Percentiles rank a stretch among this genome's conserved stretches.
phyloP scores from a whole-genome alignment of 2,113 vertebrate genomes.

The Brachypodius melanocephalos region DNA sequence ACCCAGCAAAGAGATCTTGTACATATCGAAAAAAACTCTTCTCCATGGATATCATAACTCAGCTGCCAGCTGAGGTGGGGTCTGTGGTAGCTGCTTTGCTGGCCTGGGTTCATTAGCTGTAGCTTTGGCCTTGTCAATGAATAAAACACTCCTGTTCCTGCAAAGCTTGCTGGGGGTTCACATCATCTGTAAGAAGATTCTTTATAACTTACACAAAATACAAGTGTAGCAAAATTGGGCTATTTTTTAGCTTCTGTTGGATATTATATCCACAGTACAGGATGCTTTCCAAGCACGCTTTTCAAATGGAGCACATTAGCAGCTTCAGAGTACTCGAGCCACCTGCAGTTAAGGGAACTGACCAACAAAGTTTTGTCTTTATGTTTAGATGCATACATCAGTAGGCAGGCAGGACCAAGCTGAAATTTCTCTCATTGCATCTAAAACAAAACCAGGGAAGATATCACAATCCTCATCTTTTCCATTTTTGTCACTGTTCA shows the following conservation, averaged over 20 bases:
- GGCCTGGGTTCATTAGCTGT: neutral
- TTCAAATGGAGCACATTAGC: neutral
- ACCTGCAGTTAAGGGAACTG: neutral
- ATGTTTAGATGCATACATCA: neutral
- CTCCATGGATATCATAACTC: neutral
- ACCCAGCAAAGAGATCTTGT: neutral
- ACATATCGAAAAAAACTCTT: neutral
- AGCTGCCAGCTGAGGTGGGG: neutral
- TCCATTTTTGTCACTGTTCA: neutral
- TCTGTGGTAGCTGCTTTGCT: neutral
- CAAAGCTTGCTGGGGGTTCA: neutral
- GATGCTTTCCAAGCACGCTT: neutral
- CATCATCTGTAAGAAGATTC: neutral
- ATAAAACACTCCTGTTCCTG: neutral
- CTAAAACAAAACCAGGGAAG: neutral
- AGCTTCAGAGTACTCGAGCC: neutral
- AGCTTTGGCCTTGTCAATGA: neutral
- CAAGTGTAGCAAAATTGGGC: neutral
- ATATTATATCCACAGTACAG: neutral
- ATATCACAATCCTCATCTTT: neutral
- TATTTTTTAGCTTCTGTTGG: accelerated
- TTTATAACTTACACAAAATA: neutral
- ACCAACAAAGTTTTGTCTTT: neutral
- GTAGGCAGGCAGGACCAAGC: neutral
- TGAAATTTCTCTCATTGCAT: neutral